Evolutionary conservation across 2,113 vertebrate species (phyloP).

Genomic region (Albula goreensis): DNA sequence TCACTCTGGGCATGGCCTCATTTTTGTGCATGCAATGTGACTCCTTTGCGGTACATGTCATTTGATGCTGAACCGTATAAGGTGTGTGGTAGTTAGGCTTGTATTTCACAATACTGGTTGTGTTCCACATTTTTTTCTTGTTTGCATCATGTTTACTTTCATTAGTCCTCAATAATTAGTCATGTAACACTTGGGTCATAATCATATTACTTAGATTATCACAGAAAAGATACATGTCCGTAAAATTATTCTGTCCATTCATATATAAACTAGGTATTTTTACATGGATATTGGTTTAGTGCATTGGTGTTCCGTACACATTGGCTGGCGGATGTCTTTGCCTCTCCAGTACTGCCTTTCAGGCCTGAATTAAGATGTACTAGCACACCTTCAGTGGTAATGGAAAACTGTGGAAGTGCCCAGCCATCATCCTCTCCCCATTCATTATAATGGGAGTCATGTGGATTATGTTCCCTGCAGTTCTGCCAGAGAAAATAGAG

Average conservation of each 20-base stretch:
- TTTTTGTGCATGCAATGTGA: neutral
- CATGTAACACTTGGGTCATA: neutral
- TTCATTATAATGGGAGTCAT: neutral
- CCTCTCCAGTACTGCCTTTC: neutral
- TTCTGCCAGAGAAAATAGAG: neutral
- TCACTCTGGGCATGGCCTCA: conserved; percentile 25
- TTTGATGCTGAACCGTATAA: neutral
- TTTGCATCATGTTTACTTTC: no score
- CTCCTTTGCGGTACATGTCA: neutral
- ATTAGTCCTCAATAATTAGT: no score
- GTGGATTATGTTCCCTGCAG: neutral
- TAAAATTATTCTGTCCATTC: no score
- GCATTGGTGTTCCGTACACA: neutral
- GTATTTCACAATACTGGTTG: no score
- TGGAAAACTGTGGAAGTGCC: neutral
- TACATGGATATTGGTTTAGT: neutral
- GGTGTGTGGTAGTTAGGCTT: neutral
- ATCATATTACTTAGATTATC: neutral
- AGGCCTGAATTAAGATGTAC: neutral
- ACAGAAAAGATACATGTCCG: neutral
- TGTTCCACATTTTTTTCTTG: no score
- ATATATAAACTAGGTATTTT: no score
- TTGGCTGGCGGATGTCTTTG: neutral
- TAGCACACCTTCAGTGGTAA: neutral
- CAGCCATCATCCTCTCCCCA: neutral